Evolutionary conservation across 1,140 invertebrate genomes (phyloP).

Genomic region (Habropoda laboriosa): DNA sequence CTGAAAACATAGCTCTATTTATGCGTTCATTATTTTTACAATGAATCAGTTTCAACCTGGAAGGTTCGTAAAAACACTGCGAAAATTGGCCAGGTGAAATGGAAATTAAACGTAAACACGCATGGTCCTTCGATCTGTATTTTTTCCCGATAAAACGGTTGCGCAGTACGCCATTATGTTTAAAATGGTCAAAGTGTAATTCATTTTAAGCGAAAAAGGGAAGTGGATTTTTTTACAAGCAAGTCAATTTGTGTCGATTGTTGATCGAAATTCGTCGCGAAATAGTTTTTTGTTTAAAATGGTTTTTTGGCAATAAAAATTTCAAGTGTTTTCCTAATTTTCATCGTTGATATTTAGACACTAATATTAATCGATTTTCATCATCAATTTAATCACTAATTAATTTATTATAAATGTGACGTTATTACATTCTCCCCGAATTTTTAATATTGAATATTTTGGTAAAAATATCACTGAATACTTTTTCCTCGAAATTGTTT

Average conservation of each 20-base stretch:
- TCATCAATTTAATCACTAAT: no score
- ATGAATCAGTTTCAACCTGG: not conserved
- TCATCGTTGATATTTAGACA: no score
- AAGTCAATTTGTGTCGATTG: not conserved
- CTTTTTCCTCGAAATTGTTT: no score
- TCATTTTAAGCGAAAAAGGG: not conserved
- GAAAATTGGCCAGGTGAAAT: not conserved
- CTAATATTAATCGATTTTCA: no score
- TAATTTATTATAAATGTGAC: no score
- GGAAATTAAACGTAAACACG: conserved; percentile 21
- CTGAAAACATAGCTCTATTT: not conserved
- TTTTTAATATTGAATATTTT: no score
- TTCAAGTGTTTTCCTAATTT: no score
- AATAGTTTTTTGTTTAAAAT: no score
- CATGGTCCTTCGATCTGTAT: not conserved
- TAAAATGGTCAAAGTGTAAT: not conserved
- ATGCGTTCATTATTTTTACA: conserved; percentile 8
- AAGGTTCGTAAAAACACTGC: not conserved
- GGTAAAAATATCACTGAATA: no score
- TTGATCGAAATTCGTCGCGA: not conserved
- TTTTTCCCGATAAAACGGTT: not conserved
- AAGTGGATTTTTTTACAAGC: no score
- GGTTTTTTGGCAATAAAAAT: no score
- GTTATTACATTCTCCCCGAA: no score
- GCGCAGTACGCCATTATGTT: not conserved